phyloP scores from a whole-genome alignment of 2,113 vertebrate genomes.

The Procapra przewalskii region DNA sequence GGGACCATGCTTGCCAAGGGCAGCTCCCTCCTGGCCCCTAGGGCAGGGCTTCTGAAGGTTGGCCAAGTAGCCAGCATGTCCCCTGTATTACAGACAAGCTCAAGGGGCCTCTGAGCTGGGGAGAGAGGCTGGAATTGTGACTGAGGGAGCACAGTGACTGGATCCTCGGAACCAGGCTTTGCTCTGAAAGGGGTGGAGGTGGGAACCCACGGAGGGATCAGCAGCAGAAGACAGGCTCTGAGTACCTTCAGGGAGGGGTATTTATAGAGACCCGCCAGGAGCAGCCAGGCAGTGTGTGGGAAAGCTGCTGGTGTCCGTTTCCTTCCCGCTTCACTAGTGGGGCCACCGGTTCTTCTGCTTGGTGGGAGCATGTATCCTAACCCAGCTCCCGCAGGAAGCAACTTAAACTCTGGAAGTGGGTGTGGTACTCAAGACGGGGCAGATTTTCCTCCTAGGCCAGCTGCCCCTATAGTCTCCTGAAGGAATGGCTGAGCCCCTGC shows the following conservation, averaged over 20 bases:
- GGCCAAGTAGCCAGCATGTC: neutral
- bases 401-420: neutral
- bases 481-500: neutral
- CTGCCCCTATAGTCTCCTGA: neutral
- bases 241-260: neutral
- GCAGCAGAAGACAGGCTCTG: neutral
- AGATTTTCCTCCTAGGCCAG: neutral
- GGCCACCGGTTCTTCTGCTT: neutral
- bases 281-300: neutral
- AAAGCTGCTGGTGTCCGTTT: neutral
- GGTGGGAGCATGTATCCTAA: neutral
- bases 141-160: neutral
- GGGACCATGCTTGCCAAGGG: conserved; percentile 82
- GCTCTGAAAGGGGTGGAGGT: neutral
- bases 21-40: conserved; percentile 82
- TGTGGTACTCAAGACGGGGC: neutral
- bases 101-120: neutral
- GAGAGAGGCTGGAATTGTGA: neutral
- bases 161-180: neutral
- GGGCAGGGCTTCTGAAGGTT: conserved; percentile 82
- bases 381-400: neutral
- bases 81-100: neutral
- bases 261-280: neutral
- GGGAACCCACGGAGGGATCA: neutral
- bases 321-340: neutral